A percentile compares a stretch with the other conserved stretches of the same genome.
phyloP scores from a whole-genome alignment of 2,797 vertebrate genomes.

The Lithobates sylvaticus region DNA sequence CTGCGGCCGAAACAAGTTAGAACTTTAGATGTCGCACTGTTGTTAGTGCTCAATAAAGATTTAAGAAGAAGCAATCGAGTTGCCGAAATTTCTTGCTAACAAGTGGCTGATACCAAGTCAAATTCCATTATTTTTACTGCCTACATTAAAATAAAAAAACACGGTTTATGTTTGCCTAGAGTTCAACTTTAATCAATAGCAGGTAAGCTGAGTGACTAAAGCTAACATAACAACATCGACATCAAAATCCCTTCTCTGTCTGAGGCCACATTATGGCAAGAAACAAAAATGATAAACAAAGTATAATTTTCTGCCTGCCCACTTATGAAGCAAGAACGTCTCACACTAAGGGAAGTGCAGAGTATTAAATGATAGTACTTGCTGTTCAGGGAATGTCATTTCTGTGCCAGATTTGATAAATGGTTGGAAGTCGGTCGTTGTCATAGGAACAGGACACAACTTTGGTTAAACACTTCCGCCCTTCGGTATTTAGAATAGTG shows the following conservation, averaged over 20 bases:
- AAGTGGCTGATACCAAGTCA: too few relatives aligned
- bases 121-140: too few relatives aligned
- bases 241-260: neutral
- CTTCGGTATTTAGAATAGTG: slow-evolving; percentile 49
- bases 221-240: neutral
- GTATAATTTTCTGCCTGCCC: neutral
- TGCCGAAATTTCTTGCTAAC: too few relatives aligned
- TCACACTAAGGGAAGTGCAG: slow-evolving; percentile 12
- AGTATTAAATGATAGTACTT: slow-evolving; percentile 16
- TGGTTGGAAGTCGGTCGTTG: slow-evolving; percentile 53
- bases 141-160: too few relatives aligned
- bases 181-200: neutral
- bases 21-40: too few relatives aligned
- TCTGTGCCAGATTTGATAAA: slow-evolving; percentile 58
- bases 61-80: too few relatives aligned
- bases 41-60: too few relatives aligned
- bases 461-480: slow-evolving; percentile 63
- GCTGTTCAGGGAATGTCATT: slow-evolving; percentile 52
- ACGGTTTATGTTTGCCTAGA: too few relatives aligned
- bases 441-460: slow-evolving; percentile 57
- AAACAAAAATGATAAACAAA: neutral
- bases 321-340: neutral
- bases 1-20: too few relatives aligned
- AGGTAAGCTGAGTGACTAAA: neutral
- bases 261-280: too few relatives aligned